Evolutionary conservation across 1,140 invertebrate species (phyloP).

Genomic region (Daktulosphaira vitifoliae): DNA sequence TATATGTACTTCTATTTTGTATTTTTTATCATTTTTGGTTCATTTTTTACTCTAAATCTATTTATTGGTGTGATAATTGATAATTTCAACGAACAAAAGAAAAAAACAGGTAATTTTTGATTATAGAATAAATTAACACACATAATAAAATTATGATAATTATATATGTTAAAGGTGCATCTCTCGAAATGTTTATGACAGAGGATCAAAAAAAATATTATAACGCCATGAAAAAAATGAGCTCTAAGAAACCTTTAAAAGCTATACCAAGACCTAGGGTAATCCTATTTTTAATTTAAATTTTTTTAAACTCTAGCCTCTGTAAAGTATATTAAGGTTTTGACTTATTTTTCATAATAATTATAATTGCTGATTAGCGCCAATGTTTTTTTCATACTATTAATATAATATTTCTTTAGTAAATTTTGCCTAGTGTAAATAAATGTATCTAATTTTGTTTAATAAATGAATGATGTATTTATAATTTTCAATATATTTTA

Average conservation of each 20-base stretch:
- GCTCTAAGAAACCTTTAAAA: constrained; percentile 94
- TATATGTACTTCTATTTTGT: constrained; percentile 98
- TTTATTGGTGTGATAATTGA: constrained; percentile 98
- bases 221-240: constrained; percentile 99
- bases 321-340: too few relatives aligned
- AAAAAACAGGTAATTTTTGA: constrained; percentile 60
- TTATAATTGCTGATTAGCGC: too few relatives aligned
- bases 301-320: too few relatives aligned
- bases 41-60: constrained; percentile 94
- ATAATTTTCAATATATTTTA: constrained; percentile 47
- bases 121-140: neutral
- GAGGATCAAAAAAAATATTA: constrained; percentile 99
- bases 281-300: constrained; percentile 40
- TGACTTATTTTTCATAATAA: too few relatives aligned
- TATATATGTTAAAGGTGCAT: constrained; percentile 69
- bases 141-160: neutral
- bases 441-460: too few relatives aligned
- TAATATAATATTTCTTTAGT: neutral
- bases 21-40: constrained; percentile 94
- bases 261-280: constrained; percentile 93
- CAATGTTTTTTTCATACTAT: neutral
- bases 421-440: neutral
- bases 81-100: constrained; percentile 99
- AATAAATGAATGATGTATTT: too few relatives aligned
- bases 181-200: constrained; percentile 99